Percentiles rank a stretch among this genome's conserved stretches.
These are phyloP conservation scores for Drosophila equinoxialis DNA, from an alignment of 1,140 invertebrate species.

Conservation along the genomic window DNA sequence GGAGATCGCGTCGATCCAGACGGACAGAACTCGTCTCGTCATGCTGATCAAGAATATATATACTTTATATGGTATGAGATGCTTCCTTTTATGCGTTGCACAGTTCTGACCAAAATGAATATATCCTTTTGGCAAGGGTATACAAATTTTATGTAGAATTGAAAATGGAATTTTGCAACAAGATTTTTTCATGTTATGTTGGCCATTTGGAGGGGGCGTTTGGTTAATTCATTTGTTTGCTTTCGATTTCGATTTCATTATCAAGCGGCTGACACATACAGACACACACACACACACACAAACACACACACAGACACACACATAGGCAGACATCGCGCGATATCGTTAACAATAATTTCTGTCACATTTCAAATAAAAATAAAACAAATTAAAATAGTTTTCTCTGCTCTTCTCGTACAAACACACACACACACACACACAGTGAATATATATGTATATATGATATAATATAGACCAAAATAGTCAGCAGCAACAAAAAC, in stretches of 20 bases:
- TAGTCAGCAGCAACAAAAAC: conserved; percentile 42
- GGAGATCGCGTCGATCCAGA: too few species aligned
- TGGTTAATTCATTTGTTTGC: conserved; percentile 71
- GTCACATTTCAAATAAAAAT: conserved; percentile 74
- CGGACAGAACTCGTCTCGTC: too few species aligned
- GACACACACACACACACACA: conserved; percentile 4
- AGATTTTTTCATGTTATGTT: background rate
- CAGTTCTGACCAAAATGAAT: too few species aligned
- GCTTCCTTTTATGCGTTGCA: too few species aligned
- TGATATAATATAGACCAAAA: conserved; percentile 74
- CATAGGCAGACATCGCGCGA: conserved; percentile 40
- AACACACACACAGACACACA: conserved; percentile 7
- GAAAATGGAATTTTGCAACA: conserved; percentile 15
- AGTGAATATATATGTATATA: conserved; percentile 33
- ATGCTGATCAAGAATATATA: too few species aligned
- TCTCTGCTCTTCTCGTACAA: conserved; percentile 21
- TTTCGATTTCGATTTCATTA: conserved; percentile 61
- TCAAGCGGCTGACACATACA: conserved; percentile 30
- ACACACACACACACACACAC: conserved; percentile 29
- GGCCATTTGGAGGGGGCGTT: conserved; percentile 5
- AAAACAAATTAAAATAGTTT: conserved; percentile 79
- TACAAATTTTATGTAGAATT: conserved; percentile 25
- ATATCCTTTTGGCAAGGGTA: too few species aligned
- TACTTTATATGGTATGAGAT: too few species aligned
- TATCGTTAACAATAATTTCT: conserved; percentile 78